Base-by-base conservation (phyloP, 2,113 vertebrate genomes). In the Megaceryle maxima region DNA sequence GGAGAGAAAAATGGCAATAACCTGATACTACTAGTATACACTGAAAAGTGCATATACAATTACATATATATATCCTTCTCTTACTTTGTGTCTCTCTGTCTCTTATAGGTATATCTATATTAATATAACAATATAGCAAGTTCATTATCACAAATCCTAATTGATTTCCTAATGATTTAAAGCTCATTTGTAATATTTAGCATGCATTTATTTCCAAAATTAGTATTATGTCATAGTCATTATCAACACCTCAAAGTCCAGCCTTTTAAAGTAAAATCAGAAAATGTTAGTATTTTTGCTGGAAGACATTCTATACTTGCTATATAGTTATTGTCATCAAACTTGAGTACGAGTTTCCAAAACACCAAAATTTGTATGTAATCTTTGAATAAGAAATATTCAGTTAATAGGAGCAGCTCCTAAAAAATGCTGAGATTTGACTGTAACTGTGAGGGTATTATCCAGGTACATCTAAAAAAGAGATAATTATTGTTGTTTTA, bases 341-440 rank as follows among this genome's bases (percentile, higher is more conserved):
- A 88, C 46, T 43, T 87, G 33, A 91, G 15, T 57, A 80, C 60
- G 31, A 53, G 33, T 87, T 95, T 69, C 68, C 16, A 12, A 86
- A 80, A 75, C 13, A 77, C 17, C 29, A 86, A 63, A 4, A 31
- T 48, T 37, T 90, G 88, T 64, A 64, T 78, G 26, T 22, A 39
- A 33, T 25, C 33, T 86, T 90, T 83, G 35, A 89, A 44, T 92
- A 81, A 84, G 80, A 88, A 95, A 81, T 33, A 70, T 22, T 46
- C 57, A 53, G 63, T 90, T 90, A 84, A 74, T 67, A 72, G 33
- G 60, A 86, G 69, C 2, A 6, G 37, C 48, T 92, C 51, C 31
- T 79, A 83, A 88, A 60, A 90, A 87, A 95, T 53, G 39, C 69
- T 93, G 69, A 64, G 68, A 68, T 84, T 87, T 81, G 80, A 73